Percentiles rank a stretch among this genome's conserved stretches.
Evolutionary conservation across 1,140 invertebrate genomes (phyloP).

Genomic region (Penaeus chinensis): DNA sequence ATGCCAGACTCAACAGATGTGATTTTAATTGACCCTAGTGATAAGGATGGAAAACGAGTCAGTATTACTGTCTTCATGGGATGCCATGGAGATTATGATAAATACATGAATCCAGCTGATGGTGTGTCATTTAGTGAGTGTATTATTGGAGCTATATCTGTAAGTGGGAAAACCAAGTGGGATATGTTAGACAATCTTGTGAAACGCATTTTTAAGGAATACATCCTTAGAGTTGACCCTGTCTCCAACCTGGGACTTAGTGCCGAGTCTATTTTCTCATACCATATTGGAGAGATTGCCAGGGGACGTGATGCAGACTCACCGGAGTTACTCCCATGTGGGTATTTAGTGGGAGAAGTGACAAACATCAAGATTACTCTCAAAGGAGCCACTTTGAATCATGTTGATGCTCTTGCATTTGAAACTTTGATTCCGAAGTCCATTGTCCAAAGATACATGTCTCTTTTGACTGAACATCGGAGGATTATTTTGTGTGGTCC

Average conservation of each 20-base stretch:
- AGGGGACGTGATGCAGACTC: constrained; percentile 73
- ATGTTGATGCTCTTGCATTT: constrained; percentile 93
- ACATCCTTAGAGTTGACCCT: constrained; percentile 91
- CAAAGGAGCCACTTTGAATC: constrained; percentile 83
- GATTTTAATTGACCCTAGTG: constrained; percentile 65
- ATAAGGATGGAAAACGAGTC: constrained; percentile 87
- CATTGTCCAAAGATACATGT: constrained; percentile 92
- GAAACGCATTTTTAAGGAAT: constrained; percentile 93
- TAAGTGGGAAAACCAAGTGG: constrained; percentile 95
- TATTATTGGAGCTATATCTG: constrained; percentile 87
- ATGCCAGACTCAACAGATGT: constrained; percentile 61
- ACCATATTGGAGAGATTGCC: constrained; percentile 90
- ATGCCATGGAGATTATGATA: constrained; percentile 62
- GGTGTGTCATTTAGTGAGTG: constrained; percentile 66
- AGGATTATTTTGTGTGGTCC: constrained; percentile 95
- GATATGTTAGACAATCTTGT: constrained; percentile 92
- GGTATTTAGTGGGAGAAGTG: constrained; percentile 89
- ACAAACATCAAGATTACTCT: constrained; percentile 73
- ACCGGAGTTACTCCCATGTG: constrained; percentile 88
- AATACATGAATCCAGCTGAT: constrained; percentile 59
- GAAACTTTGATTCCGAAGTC: constrained; percentile 96
- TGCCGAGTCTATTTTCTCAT: constrained; percentile 88
- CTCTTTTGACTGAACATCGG: constrained; percentile 89
- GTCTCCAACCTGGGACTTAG: constrained; percentile 90
- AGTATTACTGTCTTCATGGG: constrained; percentile 85